Base-by-base conservation (phyloP, 37 sponge, comb jelly and placozoan species). In the Agelas oroides region DNA sequence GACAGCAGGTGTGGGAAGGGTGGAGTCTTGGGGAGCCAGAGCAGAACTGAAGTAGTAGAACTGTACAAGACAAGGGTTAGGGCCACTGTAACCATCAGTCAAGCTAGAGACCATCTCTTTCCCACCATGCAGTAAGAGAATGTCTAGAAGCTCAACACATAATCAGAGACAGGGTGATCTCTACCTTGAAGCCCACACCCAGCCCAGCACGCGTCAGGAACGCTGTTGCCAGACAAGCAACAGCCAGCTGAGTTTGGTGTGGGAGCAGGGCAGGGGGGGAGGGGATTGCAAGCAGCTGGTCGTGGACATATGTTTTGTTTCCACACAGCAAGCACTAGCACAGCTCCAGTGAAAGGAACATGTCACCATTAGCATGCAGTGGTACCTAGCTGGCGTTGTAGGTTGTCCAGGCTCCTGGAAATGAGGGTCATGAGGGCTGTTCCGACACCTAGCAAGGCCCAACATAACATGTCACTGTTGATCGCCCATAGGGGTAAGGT, bases 401-500 rank as follows among this genome's bases (percentile, higher is more conserved):
- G 8, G 46, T 46, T 46, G 46, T 46, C 46, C n/a, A n/a, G n/a
- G n/a, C n/a, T n/a, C n/a, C n/a, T n/a, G n/a, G n/a, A n/a, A n/a
- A n/a, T n/a, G n/a, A n/a, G n/a, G n/a, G n/a, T n/a, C n/a, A n/a
- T n/a, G 15, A 75, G 34, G 6, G 57, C 35, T 15, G 71, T 39
- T 28, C 76, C 82, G 5, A 88, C 70, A 67, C 56, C 76, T 35
- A 82, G 41, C 2, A 82, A 32, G 53, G 82, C 37, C 88, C 88
- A 88, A 8, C 71, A 53, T 15, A 88, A 14, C 19, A 65, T 27
- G 13, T 69, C 77, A 69, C 40, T 82, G 25, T 64, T 38, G 21
- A 88, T 56, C 35, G 75, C 20, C 88, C 88, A 88, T 23, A 88
- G n/a, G n/a, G n/a, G n/a, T n/a, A n/a, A n/a, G n/a, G n/a, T n/a